Evolutionary conservation across 2,113 vertebrate genomes (phyloP), one percentile per base, ranked within the genome.

Genomic region (Panurus biarmicus): DNA sequence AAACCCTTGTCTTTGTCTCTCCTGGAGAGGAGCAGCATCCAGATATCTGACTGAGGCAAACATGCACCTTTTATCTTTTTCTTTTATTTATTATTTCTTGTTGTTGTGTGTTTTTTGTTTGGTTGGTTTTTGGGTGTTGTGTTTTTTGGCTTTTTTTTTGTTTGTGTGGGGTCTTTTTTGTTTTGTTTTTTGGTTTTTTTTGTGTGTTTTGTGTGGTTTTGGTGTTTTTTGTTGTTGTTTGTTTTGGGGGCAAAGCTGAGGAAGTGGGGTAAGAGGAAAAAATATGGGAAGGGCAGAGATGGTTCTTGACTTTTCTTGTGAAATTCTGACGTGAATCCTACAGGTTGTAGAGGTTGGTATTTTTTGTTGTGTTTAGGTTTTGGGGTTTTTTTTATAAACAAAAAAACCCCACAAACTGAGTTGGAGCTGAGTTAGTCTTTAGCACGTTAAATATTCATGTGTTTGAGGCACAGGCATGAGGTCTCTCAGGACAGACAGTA

Each of bases 251-350:
- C 9, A 13, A 13, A 57, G 50, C 13, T 21, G 14, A 48, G 42
- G 14, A 44, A 36, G 3, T 1, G 10, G 16, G 5, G 6, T 1
- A 11, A 26, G 15, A 82, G 7, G 9, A 29, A 67, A 62, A 42
- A 60, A 31, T 15, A 29, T 2, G 1, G 0, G 26, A 36, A 47
- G 23, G 21, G 6, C 2, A 1, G 18, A 45, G 17, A 35, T 25
- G 0, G 0, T 61, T 89, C 20, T 60, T 85, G 47, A 45, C 8
- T 36, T 45, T 36, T 44, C 21, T 66, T 56, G 11, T 71, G 31
- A 44, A 71, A 29, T 60, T 75, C 48, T 85, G 35, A 18, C 28
- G 23, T 2, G 5, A 35, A 8, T 91, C 20, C 2, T 64, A n/a
- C 25, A 57, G 47, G 9, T 31, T 84, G 23, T 28, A 48, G 20